phyloP scores from a whole-genome alignment of 1,140 invertebrate species.

The Drosophila simulans region DNA sequence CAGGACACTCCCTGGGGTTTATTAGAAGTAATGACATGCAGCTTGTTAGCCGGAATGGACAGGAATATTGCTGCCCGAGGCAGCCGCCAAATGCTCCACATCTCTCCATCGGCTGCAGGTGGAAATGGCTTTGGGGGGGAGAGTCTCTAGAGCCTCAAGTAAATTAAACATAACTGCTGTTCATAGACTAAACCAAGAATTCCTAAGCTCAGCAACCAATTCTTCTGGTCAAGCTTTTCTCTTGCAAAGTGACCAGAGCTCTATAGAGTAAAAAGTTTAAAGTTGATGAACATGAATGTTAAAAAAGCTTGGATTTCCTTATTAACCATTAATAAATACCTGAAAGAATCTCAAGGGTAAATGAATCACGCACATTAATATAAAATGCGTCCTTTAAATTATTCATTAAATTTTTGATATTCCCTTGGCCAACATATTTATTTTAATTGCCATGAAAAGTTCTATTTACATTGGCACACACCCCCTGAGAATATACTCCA shows the following conservation, averaged over 20 bases:
- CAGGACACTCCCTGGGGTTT: slow-evolving; percentile 53
- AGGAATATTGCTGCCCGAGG: slow-evolving; percentile 36
- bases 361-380: neutral
- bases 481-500: slow-evolving; percentile 14
- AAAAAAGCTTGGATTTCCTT: neutral
- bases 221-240: neutral
- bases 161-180: slow-evolving; percentile 63
- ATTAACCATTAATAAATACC: neutral
- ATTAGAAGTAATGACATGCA: slow-evolving; percentile 74
- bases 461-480: slow-evolving; percentile 22
- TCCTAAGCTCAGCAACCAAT: slow-evolving; percentile 1
- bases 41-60: slow-evolving; percentile 48
- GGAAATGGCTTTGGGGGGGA: slow-evolving; percentile 13
- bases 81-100: slow-evolving; percentile 15
- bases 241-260: neutral
- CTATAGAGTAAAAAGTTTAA: neutral
- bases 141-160: slow-evolving; percentile 4
- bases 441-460: slow-evolving; percentile 58
- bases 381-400: slow-evolving; percentile 4
- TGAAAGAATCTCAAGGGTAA: no score
- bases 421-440: slow-evolving; percentile 37
- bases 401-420: slow-evolving; percentile 38
- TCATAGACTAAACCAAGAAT: slow-evolving; percentile 18
- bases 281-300: neutral
- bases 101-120: slow-evolving; percentile 31